Conservation (phyloP, 2,797 vertebrate species). For the Phrynocephalus vlangalii region DNA sequence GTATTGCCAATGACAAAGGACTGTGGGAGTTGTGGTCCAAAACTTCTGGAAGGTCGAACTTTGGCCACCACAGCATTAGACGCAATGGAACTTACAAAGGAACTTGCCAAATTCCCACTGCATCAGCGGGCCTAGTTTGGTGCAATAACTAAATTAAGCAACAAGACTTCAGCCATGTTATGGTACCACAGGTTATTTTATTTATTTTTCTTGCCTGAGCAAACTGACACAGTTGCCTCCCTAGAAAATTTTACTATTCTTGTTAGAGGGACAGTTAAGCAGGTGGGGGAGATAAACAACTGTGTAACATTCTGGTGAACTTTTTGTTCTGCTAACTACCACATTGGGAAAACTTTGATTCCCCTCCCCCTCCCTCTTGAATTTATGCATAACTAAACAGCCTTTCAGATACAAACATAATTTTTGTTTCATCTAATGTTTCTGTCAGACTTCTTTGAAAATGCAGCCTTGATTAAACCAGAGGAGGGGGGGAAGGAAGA, state of each 20-base stretch:
- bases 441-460: constrained; percentile 27
- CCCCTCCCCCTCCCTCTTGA: not conserved
- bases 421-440: constrained; percentile 36
- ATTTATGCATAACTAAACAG: constrained; percentile 32
- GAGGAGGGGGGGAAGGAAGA: not conserved
- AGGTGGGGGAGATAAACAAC: too few relatives aligned
- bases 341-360: not conserved
- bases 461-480: constrained; percentile 7
- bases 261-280: too few relatives aligned
- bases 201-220: not conserved
- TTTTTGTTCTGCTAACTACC: not conserved
- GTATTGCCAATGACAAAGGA: too few relatives aligned
- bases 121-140: too few relatives aligned
- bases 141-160: too few relatives aligned
- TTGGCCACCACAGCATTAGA: too few relatives aligned
- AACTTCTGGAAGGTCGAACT: too few relatives aligned
- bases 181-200: not conserved
- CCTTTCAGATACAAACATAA: not conserved
- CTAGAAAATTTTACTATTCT: not conserved
- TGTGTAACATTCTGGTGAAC: constrained; percentile 6
- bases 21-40: too few relatives aligned
- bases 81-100: too few relatives aligned
- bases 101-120: too few relatives aligned
- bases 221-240: not conserved
- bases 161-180: too few relatives aligned